Percentiles rank a stretch among this genome's conserved stretches.
phyloP scores from a whole-genome alignment of 2,113 vertebrate genomes.

The Eonycteris spelaea region DNA sequence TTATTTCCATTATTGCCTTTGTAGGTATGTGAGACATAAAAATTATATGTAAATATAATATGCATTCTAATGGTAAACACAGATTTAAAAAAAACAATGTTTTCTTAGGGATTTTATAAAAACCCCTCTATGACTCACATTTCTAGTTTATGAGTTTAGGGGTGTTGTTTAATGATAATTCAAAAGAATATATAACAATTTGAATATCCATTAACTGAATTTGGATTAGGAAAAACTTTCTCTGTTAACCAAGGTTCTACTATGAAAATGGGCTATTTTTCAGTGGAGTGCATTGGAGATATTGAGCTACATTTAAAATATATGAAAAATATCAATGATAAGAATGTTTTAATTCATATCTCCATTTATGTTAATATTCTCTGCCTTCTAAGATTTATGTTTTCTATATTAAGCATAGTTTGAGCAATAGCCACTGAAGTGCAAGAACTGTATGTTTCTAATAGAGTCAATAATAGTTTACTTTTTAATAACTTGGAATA shows the following conservation, averaged over 20 bases:
- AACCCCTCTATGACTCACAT: background rate
- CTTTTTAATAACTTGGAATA: background rate
- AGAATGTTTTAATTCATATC: background rate
- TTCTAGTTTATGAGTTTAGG: background rate
- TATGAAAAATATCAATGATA: background rate
- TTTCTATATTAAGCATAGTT: background rate
- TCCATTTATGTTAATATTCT: background rate
- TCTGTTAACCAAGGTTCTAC: background rate
- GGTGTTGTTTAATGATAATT: background rate
- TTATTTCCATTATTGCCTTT: background rate
- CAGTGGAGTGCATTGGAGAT: background rate
- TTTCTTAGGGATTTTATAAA: background rate
- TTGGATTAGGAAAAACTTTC: background rate
- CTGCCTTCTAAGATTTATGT: background rate
- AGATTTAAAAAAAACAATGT: background rate
- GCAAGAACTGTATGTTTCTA: background rate
- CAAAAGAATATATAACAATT: background rate
- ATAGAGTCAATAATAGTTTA: background rate
- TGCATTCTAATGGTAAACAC: background rate
- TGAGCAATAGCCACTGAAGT: background rate
- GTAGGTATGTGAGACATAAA: background rate
- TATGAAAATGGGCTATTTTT: background rate
- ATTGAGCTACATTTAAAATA: background rate
- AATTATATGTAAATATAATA: background rate
- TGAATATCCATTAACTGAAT: background rate